These are phyloP conservation scores for Folsomia manolachei DNA, from an alignment of 2,888 invertebrate species.

Conservation along the genomic window DNA sequence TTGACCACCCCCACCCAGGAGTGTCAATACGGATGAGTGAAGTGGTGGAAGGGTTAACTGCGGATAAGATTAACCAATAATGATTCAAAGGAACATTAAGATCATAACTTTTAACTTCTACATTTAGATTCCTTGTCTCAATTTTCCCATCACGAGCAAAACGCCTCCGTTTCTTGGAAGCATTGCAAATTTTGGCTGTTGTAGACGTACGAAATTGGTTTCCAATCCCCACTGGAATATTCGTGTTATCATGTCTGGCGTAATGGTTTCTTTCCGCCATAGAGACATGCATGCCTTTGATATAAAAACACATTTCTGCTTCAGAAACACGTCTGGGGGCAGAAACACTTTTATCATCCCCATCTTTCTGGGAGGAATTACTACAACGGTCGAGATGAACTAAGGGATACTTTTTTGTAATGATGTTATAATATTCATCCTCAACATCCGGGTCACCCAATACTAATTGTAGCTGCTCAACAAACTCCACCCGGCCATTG, in stretches of 20 bases:
- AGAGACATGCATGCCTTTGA: neutral
- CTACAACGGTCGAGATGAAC: neutral
- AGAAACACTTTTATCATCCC: neutral
- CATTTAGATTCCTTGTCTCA: neutral
- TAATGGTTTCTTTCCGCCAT: neutral
- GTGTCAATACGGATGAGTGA: constrained; percentile 48
- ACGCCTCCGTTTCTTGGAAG: neutral
- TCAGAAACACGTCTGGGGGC: neutral
- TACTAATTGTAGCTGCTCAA: neutral
- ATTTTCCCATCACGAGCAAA: neutral
- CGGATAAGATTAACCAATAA: constrained; percentile 1
- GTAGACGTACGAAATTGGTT: neutral
- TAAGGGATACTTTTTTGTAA: neutral
- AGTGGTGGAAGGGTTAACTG: constrained; percentile 47
- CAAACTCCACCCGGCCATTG: neutral
- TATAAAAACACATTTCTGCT: neutral
- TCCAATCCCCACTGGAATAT: too few species aligned
- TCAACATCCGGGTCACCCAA: neutral
- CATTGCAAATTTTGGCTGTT: neutral
- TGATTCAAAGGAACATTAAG: neutral
- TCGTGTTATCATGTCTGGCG: too few species aligned
- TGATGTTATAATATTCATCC: neutral
- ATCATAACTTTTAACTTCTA: too few species aligned
- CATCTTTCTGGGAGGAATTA: too few species aligned
- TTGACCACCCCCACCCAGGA: constrained; percentile 49